Evolutionary conservation across 2,113 vertebrate species (phyloP).

Genomic region (Sciurus niger): DNA sequence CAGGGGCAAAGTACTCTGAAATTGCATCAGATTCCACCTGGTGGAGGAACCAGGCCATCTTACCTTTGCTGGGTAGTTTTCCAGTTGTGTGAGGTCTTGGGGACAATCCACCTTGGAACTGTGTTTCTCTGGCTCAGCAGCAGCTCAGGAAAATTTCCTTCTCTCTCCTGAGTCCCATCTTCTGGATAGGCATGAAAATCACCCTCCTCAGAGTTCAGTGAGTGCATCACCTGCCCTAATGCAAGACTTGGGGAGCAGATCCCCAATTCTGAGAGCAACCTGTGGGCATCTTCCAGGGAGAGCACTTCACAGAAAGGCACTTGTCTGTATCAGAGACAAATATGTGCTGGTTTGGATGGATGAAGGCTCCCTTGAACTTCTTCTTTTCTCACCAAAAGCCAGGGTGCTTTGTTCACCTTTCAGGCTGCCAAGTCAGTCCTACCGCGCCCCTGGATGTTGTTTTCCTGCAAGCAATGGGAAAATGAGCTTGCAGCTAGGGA

Average conservation of each 20-base stretch:
- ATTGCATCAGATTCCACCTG: neutral
- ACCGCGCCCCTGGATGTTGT: conserved; percentile 56
- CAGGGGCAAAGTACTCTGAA: neutral
- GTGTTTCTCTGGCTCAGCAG: neutral
- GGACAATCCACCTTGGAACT: neutral
- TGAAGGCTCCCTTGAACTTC: neutral
- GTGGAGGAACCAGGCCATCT: neutral
- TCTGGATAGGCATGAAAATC: neutral
- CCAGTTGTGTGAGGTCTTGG: neutral
- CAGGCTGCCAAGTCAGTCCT: conserved; percentile 56
- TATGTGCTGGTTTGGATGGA: neutral
- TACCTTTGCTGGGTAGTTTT: conserved; percentile 55
- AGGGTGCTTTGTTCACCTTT: conserved; percentile 68
- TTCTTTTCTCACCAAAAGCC: neutral
- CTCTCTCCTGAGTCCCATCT: neutral
- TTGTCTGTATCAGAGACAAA: neutral
- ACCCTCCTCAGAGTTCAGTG: neutral
- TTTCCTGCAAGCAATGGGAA: conserved; percentile 78
- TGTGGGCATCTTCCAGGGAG: neutral
- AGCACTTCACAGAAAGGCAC: fast-evolving
- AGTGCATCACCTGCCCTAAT: neutral
- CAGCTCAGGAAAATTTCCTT: neutral
- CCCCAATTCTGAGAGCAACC: neutral
- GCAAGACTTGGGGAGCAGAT: neutral
- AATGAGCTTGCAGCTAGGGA: conserved; percentile 51